These are phyloP conservation scores for Amphipoea oculea DNA, from an alignment of 2,888 invertebrate genomes.

Conservation along the genomic window DNA sequence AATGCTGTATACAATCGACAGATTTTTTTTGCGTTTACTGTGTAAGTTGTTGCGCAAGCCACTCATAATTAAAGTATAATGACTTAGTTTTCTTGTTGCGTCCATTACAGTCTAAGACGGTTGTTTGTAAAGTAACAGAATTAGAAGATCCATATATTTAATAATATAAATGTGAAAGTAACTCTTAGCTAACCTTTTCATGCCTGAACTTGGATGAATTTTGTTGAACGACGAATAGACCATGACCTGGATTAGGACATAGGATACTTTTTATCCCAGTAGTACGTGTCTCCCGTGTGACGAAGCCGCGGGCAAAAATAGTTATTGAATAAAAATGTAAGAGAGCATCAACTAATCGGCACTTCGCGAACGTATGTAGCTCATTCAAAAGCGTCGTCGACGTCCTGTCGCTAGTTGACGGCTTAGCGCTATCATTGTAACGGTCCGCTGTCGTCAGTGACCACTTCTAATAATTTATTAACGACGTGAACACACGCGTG, in stretches of 20 bases:
- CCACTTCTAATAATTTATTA: slow-evolving; percentile 50
- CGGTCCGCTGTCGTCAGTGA: slow-evolving; percentile 46
- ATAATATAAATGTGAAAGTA: background rate
- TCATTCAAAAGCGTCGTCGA: slow-evolving; percentile 34
- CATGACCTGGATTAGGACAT: background rate
- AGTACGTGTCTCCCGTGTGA: background rate
- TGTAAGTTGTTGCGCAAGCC: background rate
- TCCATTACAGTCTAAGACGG: background rate
- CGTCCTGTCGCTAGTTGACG: slow-evolving; percentile 54
- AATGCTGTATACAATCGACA: background rate
- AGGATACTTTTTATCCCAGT: background rate
- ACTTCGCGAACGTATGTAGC: background rate
- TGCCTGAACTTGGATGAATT: background rate
- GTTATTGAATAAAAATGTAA: background rate
- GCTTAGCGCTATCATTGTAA: slow-evolving; percentile 58
- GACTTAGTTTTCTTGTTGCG: background rate
- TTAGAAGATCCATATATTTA: background rate
- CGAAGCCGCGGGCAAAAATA: background rate
- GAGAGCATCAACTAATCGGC: background rate
- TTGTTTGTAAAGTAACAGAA: background rate
- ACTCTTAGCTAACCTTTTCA: background rate
- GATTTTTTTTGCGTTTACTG: background rate
- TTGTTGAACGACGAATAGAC: background rate
- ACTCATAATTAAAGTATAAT: background rate
- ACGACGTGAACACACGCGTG: slow-evolving; percentile 43